Evolutionary conservation across 2,797 vertebrate species (phyloP).

Genomic region (Apogon hyalosoma): DNA sequence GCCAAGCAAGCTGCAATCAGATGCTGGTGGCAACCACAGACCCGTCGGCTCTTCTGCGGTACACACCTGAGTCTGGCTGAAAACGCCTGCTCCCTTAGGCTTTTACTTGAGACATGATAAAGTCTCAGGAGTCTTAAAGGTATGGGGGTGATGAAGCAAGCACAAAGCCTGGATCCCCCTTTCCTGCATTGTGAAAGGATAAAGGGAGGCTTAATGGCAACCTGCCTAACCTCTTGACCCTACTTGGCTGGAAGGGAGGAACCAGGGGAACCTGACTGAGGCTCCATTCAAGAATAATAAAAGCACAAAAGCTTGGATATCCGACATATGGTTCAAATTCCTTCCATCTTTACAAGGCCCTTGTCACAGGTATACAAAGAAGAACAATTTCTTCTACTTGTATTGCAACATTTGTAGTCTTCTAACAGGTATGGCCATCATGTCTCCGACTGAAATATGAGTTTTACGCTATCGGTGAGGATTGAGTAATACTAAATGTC

Average conservation of each 20-base stretch:
- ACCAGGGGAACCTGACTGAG: conserved; percentile 68
- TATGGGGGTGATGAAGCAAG: conserved; percentile 77
- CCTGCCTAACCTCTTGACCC: conserved; percentile 79
- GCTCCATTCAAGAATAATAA: conserved; percentile 78
- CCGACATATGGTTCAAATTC: conserved; percentile 81
- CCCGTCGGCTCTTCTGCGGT: conserved; percentile 7
- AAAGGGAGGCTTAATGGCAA: conserved; percentile 75
- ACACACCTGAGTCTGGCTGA: conserved; percentile 53
- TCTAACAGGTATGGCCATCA: not conserved
- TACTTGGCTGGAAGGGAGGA: conserved; percentile 72
- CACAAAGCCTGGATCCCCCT: conserved; percentile 70
- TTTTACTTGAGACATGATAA: conserved; percentile 74
- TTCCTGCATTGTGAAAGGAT: conserved; percentile 65
- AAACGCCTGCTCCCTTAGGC: conserved; percentile 59
- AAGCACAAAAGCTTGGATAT: conserved; percentile 76
- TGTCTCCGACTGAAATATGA: not conserved
- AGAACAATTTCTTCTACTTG: conserved; percentile 30
- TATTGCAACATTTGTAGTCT: conserved; percentile 22
- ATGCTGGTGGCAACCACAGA: conserved; percentile 34
- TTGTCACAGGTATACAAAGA: conserved; percentile 55
- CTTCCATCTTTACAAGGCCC: conserved; percentile 67
- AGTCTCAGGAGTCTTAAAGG: conserved; percentile 71
- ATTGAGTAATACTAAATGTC: conserved; percentile 8
- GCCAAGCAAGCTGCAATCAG: conserved; percentile 33
- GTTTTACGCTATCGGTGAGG: not conserved